Percentiles rank a stretch among this genome's conserved stretches.
Evolutionary conservation across 2,113 vertebrate species (phyloP).

Genomic region (Todiramphus chloris): DNA sequence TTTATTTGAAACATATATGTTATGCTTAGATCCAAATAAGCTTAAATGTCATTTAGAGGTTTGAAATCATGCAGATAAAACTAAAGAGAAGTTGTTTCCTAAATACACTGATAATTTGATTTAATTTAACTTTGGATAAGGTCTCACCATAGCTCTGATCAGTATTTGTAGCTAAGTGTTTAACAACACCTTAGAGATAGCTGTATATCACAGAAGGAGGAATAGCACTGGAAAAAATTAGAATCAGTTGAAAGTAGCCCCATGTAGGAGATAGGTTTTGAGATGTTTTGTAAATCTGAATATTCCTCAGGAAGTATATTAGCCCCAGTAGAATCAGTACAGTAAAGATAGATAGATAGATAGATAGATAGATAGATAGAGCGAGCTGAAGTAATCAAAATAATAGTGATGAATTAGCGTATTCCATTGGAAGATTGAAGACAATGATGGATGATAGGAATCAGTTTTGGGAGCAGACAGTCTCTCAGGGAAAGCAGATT

Average conservation of each 20-base stretch:
- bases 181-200: not conserved
- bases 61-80: not conserved
- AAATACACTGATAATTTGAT: not conserved
- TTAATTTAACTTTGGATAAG: not conserved
- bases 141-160: not conserved
- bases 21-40: not conserved
- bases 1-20: not conserved
- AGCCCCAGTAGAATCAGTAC: not conserved
- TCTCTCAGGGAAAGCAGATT: conserved; percentile 43
- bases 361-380: not conserved
- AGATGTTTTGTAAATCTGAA: not conserved
- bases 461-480: conserved; percentile 33
- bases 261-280: not conserved
- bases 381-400: not conserved
- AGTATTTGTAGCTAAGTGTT: not conserved
- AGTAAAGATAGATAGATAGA: not conserved
- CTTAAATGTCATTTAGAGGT: not conserved
- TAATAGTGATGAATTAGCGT: conserved; percentile 65
- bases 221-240: not conserved
- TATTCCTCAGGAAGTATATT: not conserved
- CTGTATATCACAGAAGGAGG: not conserved
- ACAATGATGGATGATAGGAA: conserved; percentile 25
- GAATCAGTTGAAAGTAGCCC: not conserved
- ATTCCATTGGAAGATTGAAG: conserved; percentile 65
- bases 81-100: not conserved